Evolutionary conservation across 2,888 invertebrate species (phyloP).

Genomic region (Agapetus fuscipes): DNA sequence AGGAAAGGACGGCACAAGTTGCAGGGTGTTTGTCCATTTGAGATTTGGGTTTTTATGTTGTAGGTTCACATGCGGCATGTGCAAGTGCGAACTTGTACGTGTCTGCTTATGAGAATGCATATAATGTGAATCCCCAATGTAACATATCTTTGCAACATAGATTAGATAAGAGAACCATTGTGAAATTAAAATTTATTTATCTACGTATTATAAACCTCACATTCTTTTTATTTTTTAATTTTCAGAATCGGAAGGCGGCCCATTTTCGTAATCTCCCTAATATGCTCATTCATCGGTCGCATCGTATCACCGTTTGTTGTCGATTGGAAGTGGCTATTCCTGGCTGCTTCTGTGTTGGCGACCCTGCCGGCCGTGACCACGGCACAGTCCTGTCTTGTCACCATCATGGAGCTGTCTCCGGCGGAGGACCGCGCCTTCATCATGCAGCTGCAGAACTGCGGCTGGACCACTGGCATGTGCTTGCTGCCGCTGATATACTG

Average conservation of each 20-base stretch:
- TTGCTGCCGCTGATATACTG: constrained; percentile 42
- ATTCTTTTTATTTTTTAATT: no score
- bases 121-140: no score
- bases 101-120: no score
- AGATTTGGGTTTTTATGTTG: no score
- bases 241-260: constrained; percentile 40
- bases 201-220: no score
- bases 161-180: no score
- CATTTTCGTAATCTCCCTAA: constrained; percentile 38
- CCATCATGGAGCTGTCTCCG: constrained; percentile 45
- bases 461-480: constrained; percentile 43
- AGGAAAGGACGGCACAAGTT: no score
- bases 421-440: constrained; percentile 40
- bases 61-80: no score
- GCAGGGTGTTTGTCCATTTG: no score
- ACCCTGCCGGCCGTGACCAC: constrained; percentile 36
- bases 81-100: no score
- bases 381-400: constrained; percentile 40
- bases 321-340: constrained; percentile 33
- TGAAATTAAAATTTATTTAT: no score
- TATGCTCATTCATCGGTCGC: constrained; percentile 35
- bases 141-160: no score
- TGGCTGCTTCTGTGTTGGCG: constrained; percentile 34
- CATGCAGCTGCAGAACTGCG: constrained; percentile 39
- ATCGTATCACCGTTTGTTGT: constrained; percentile 32